Base-by-base conservation (phyloP, 2,888 invertebrate species). In the Mesoligia furuncula region DNA sequence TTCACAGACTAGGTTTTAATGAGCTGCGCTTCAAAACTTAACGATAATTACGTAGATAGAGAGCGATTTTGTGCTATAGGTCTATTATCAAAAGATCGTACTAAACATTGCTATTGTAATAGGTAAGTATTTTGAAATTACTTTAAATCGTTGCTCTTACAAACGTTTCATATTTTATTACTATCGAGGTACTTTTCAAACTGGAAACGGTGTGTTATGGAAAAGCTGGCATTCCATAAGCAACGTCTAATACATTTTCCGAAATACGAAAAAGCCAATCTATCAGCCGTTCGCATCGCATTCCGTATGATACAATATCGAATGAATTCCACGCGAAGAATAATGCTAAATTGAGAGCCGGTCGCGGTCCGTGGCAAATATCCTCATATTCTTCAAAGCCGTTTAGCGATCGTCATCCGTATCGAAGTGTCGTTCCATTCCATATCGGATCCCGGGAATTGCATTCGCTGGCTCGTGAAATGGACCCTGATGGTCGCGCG, bases 401-500 rank as follows among this genome's bases (percentile, higher is more conserved):
- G 82, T 87, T 86, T 82, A 86, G 71, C 64, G 79, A 67, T 79
- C 81, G 79, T 82, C 81, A 83, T 87, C 70, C 74, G 78, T 68
- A 82, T 81, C 76, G 84, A 75, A 61, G 75, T 80, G 79, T 79
- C 85, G 79, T 65, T 73, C 75, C 66, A 87, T 85, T 85, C 73
- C 78, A 78, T 86, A 86, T 85, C 77, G 71, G 76, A 86, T 83
- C 82, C 68, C 51, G 73, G 90, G 90, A 89, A 92, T 91, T 91
- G 91, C 90, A 87, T 87, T 81, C 90, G 85, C 65, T 91, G 88
- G 88, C 75, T 85, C 91, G 92, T 92, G 92, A 91, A 92, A 92
- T 92, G 85, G 87, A 85, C 78, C 85, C 80, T 73, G 81, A 62
- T 24, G 48, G 78, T 79, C 74, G 79, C 80, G 77, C 73, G 77